These are phyloP conservation scores for Phania funesta DNA, from an alignment of 2,888 invertebrate genomes.

Conservation along the genomic window DNA sequence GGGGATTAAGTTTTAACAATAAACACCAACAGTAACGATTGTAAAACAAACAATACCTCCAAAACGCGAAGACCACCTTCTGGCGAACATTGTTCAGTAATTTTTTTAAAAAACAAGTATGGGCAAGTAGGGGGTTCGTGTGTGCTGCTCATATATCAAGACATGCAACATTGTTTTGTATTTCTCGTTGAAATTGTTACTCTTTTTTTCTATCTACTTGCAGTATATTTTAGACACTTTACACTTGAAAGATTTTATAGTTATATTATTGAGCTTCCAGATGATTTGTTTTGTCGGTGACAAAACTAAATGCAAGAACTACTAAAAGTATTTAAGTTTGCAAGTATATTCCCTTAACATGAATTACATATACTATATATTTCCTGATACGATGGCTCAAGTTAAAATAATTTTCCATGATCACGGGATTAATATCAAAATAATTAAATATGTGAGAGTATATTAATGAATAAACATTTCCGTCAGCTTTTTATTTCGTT, in stretches of 20 bases:
- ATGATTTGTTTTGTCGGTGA: conserved; percentile 11
- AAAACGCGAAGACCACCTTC: conserved; percentile 3
- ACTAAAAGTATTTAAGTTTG: conserved; percentile 17
- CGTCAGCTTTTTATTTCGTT: too few species aligned
- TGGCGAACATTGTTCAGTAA: too few species aligned
- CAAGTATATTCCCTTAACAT: conserved; percentile 1
- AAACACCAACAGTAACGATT: conserved; percentile 19
- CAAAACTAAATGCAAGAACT: conserved; percentile 1
- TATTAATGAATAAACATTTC: too few species aligned
- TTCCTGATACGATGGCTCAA: too few species aligned
- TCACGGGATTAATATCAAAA: too few species aligned
- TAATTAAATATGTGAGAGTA: too few species aligned
- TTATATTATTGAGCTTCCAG: conserved; percentile 25
- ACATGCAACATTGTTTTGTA: conserved; percentile 20
- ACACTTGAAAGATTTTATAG: conserved; percentile 31
- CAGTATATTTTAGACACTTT: conserved; percentile 16
- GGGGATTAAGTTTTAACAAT: conserved; percentile 7
- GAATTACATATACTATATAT: background rate
- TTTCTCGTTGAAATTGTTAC: conserved; percentile 16
- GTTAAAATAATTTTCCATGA: too few species aligned
- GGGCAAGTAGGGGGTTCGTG: background rate
- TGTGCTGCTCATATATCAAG: background rate
- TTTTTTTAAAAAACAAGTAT: background rate
- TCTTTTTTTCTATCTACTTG: conserved; percentile 8
- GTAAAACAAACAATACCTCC: conserved; percentile 1